phyloP scores from a whole-genome alignment of 2,888 invertebrate species.

The Erebia epiphron region DNA sequence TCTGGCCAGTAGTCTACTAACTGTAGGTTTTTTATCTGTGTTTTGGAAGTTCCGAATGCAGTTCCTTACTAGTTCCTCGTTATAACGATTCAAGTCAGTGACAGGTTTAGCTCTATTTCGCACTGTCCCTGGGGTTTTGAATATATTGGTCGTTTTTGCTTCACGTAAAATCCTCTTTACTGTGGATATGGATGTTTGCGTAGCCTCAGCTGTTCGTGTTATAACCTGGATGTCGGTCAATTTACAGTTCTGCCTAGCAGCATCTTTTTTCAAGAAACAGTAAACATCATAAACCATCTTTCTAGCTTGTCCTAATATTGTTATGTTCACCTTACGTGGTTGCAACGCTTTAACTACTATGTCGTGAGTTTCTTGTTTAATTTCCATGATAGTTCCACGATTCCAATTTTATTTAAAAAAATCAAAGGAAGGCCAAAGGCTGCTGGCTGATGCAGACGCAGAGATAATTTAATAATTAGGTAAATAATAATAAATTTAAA shows the following conservation, averaged over 20 bases:
- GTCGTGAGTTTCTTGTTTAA: background rate
- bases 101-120: constrained; percentile 5
- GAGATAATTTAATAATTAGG: no score
- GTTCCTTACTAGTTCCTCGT: background rate
- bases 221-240: background rate
- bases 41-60: constrained; percentile 5
- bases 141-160: background rate
- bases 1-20: background rate
- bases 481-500: no score
- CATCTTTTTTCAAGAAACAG: constrained; percentile 13
- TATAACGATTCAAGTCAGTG: constrained; percentile 1
- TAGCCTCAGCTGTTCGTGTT: constrained; percentile 1
- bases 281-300: constrained; percentile 13
- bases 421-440: no score
- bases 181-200: background rate
- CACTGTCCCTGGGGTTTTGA: background rate
- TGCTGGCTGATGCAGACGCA: no score
- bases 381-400: background rate
- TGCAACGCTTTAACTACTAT: background rate
- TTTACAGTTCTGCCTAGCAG: constrained; percentile 3
- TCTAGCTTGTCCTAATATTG: constrained; percentile 8
- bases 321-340: constrained; percentile 1
- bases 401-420: background rate
- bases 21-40: background rate
- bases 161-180: background rate